Percentiles rank a stretch among this genome's conserved stretches.
Evolutionary conservation across 2,113 vertebrate species (phyloP).

Genomic region (Petromus typicus): DNA sequence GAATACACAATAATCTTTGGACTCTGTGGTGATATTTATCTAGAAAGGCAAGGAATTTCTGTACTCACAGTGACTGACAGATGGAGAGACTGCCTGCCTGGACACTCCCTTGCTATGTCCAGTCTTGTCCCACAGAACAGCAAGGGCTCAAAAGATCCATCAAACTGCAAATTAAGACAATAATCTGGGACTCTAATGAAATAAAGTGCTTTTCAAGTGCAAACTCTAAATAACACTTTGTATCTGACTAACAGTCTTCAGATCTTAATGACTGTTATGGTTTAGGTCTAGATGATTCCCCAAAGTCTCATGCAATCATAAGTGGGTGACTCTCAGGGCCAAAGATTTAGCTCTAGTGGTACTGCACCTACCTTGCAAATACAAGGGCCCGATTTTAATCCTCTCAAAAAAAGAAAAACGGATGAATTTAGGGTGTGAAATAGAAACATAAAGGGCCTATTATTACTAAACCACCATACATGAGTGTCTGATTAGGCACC

Average conservation of each 20-base stretch:
- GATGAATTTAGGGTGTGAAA: too few species aligned
- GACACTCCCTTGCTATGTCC: background rate
- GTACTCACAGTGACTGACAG: background rate
- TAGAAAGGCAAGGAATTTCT: constrained; percentile 16
- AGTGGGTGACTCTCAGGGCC: too few species aligned
- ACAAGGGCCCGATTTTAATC: too few species aligned
- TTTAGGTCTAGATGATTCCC: too few species aligned
- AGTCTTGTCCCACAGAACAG: background rate
- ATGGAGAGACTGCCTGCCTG: background rate
- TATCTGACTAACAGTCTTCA: background rate
- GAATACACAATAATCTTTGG: constrained; percentile 42
- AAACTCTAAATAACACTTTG: constrained; percentile 49
- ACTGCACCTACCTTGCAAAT: too few species aligned
- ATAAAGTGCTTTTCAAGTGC: background rate
- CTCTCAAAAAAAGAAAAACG: too few species aligned
- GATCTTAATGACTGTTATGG: background rate
- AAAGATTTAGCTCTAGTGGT: too few species aligned
- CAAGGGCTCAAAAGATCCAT: background rate
- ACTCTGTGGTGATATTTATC: background rate
- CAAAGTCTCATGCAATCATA: too few species aligned
- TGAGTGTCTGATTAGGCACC: too few species aligned
- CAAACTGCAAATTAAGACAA: constrained; percentile 29
- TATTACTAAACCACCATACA: too few species aligned
- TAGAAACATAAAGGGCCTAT: too few species aligned
- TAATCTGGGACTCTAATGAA: background rate